Conservation (phyloP, 2,113 vertebrate genomes). For the Anser cygnoides region DNA sequence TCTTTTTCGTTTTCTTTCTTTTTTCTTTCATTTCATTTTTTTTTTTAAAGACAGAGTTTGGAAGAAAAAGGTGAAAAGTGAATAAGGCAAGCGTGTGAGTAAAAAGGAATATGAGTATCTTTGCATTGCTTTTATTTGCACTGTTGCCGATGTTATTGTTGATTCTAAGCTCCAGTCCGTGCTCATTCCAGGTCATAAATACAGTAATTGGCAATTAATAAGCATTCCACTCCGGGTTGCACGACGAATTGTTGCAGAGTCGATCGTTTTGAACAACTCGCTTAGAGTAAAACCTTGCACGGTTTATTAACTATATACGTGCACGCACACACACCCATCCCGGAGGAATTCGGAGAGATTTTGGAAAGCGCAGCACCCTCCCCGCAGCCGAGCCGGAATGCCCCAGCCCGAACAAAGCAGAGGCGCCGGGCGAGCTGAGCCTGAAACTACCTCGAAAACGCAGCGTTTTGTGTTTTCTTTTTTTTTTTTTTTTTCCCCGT, state of each 20-base stretch:
- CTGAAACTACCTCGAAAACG: background rate
- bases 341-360: background rate
- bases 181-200: background rate
- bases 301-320: background rate
- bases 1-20: too few relatives aligned
- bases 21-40: too few relatives aligned
- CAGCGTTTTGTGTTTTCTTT: too few relatives aligned
- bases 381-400: background rate
- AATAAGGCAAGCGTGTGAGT: background rate
- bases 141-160: background rate
- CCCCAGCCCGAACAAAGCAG: background rate
- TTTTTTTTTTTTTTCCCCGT: too few relatives aligned
- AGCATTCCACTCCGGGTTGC: background rate
- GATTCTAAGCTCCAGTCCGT: background rate
- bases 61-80: background rate
- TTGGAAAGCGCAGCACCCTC: background rate
- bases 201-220: slow-evolving; percentile 46
- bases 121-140: background rate
- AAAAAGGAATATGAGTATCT: background rate
- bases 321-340: background rate
- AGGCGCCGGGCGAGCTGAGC: background rate
- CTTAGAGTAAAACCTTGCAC: background rate
- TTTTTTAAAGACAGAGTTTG: background rate
- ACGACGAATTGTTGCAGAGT: background rate
- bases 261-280: background rate